Evolutionary conservation across 2,888 invertebrate species (phyloP), one percentile per base, ranked within the genome.

Genomic region (Agrochola circellaris): DNA sequence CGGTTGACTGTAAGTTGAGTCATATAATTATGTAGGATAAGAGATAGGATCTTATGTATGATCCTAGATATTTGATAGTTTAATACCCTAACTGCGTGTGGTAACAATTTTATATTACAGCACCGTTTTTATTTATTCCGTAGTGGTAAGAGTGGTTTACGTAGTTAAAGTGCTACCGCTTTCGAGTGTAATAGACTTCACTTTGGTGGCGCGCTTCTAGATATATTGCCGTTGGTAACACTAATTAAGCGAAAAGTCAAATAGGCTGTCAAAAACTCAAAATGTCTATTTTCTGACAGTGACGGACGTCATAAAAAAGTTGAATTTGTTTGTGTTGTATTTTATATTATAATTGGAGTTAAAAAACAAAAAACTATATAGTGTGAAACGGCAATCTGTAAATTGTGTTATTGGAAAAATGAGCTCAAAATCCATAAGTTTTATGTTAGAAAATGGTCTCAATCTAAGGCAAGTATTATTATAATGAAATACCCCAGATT

Each of bases 361-460:
- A 6, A 38, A 58, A 17, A 51, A 23, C 42, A n/a, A n/a, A 48
- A 73, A 5, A 66, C 2, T 23, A 3, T 6, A 20, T 4, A 54
- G 20, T 26, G 17, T 54, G 17, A 17, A 42, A 30, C 6, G 13
- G 20, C 38, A 42, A 45, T 45, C 15, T 48, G 23, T 8, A 11
- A 66, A 30, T 48, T 23, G 30, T 30, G 17, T 48, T n/a, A 56
- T 30, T 38, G 0, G 77, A 17, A 58, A 81, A 87, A 93, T 93
- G 92, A 77, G 87, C 56, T 74, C 79, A 20, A 84, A 88, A 73
- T 82, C 88, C 48, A 81, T 91, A 78, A 90, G 84, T 58, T 83
- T 95, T 70, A 91, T 93, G 67, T 83, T 96, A 77, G 95, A 96
- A 84, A 92, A 92, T 84, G 95, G 93, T 13, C 90, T 96, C 66